Conservation (phyloP, 2,797 vertebrate species). For the Sebastes hubbsi region DNA sequence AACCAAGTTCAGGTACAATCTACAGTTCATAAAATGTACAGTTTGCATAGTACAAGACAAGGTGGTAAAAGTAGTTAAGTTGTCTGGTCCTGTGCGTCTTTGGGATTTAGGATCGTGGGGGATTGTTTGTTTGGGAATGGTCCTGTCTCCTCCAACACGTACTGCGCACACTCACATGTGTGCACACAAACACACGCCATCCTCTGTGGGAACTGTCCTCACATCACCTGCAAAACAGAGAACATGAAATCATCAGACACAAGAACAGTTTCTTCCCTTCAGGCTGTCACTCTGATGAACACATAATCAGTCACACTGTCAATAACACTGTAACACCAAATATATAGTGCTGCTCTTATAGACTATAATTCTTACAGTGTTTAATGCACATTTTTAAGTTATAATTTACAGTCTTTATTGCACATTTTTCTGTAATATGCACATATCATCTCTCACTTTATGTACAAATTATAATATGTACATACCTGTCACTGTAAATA, state of each 20-base stretch:
- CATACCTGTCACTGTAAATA: background rate
- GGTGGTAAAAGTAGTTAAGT: slow-evolving; percentile 76
- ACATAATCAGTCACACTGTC: background rate
- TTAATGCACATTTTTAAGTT: no score
- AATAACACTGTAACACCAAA: background rate
- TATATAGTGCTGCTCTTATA: background rate
- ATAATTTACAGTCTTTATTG: no score
- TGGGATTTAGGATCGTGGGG: slow-evolving; percentile 84
- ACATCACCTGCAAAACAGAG: slow-evolving; percentile 73
- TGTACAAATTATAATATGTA: background rate
- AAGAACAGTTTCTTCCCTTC: background rate
- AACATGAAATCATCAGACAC: background rate
- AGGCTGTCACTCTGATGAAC: background rate
- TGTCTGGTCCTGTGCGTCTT: slow-evolving; percentile 88
- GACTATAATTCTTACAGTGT: background rate
- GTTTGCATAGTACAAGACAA: slow-evolving; percentile 97
- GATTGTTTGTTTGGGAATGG: slow-evolving; percentile 57
- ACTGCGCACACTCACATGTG: background rate
- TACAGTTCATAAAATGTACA: slow-evolving; percentile 92
- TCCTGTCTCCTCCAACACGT: slow-evolving; percentile 26
- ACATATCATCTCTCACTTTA: background rate
- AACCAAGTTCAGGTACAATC: slow-evolving; percentile 84
- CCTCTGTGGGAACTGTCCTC: slow-evolving; percentile 49
- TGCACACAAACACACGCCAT: slow-evolving; percentile 1
- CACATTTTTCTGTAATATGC: background rate